phyloP scores from a whole-genome alignment of 35 echinoderm and acorn worm species.

The Apostichopus japonicus region DNA sequence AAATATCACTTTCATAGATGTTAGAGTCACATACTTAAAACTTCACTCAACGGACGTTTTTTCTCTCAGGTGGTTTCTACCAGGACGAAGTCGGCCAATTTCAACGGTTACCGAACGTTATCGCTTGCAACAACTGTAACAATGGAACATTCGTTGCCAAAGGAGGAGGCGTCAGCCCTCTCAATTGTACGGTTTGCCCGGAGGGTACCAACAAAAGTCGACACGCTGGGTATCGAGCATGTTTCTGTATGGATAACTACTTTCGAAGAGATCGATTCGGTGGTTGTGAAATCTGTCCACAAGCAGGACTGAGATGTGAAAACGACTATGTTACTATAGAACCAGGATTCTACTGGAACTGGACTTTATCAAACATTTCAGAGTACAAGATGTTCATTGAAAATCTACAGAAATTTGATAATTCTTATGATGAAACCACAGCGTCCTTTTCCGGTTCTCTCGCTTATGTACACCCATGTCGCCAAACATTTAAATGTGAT shows the following conservation, averaged over 20 bases:
- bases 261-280: constrained; percentile 1
- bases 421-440: background rate
- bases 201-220: background rate
- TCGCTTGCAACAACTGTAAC: background rate
- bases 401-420: too few species aligned
- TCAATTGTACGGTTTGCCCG: background rate
- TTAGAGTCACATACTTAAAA: too few species aligned
- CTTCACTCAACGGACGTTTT: too few species aligned
- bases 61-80: background rate
- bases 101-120: too few species aligned
- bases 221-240: constrained; percentile 32
- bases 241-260: constrained; percentile 27
- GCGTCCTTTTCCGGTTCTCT: too few species aligned
- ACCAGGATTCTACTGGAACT: constrained; percentile 7
- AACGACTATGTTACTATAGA: too few species aligned
- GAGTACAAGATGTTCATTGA: too few species aligned
- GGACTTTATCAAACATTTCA: background rate
- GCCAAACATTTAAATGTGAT: background rate
- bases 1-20: too few species aligned
- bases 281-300: background rate
- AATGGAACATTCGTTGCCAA: background rate
- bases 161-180: background rate
- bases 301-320: too few species aligned
- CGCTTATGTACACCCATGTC: background rate
- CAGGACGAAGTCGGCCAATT: background rate